These are phyloP conservation scores for Gibbula magus DNA, from an alignment of 2,888 invertebrate genomes.

Conservation along the genomic window DNA sequence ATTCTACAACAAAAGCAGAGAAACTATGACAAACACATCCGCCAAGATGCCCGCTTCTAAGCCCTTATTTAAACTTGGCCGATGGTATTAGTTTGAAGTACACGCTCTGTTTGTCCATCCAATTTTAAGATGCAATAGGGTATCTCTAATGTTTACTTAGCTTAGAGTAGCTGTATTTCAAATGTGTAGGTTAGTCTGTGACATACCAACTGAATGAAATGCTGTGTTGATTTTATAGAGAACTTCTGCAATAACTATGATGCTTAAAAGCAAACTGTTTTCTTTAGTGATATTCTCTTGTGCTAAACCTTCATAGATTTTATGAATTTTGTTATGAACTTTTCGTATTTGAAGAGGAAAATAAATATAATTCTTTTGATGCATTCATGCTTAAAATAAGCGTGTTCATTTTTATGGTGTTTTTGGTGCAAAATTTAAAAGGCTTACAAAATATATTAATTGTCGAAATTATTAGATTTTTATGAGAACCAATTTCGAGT, in stretches of 20 bases:
- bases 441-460: too few species aligned
- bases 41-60: neutral
- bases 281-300: too few species aligned
- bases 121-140: slow-evolving; percentile 8
- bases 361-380: too few species aligned
- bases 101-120: slow-evolving; percentile 6
- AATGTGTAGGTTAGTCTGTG: neutral
- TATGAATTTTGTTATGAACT: too few species aligned
- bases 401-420: too few species aligned
- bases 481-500: too few species aligned
- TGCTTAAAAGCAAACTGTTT: too few species aligned
- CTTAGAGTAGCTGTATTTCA: neutral
- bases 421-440: too few species aligned
- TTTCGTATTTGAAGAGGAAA: too few species aligned
- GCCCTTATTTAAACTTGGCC: slow-evolving; percentile 11
- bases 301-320: too few species aligned
- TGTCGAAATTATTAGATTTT: too few species aligned
- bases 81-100: slow-evolving; percentile 1
- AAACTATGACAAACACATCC: neutral
- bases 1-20: neutral
- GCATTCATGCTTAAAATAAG: too few species aligned
- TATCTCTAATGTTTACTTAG: slow-evolving; percentile 2
- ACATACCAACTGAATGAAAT: neutral
- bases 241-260: neutral
- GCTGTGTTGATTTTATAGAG: neutral